phyloP scores from a whole-genome alignment of 2,113 vertebrate genomes.

The Catharus minimus region DNA sequence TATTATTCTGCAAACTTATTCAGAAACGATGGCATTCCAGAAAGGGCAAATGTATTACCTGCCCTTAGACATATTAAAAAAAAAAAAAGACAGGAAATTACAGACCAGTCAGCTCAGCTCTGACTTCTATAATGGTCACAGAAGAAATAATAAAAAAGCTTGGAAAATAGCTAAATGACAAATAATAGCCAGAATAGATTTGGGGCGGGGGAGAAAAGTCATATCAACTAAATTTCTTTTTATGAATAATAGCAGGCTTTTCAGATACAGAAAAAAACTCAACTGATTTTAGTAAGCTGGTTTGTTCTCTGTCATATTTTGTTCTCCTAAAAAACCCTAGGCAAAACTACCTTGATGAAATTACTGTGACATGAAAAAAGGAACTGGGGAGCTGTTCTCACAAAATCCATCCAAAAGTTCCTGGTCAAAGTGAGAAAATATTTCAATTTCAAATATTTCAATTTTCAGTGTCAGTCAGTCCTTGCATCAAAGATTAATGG shows the following conservation, averaged over 20 bases:
- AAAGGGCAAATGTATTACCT: slow-evolving; percentile 18
- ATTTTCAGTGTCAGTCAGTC: background rate
- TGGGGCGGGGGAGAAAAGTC: background rate
- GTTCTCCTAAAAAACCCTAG: background rate
- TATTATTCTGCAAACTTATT: background rate
- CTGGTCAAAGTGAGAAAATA: background rate
- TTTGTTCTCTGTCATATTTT: background rate
- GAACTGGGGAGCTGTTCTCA: background rate
- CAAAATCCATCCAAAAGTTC: background rate
- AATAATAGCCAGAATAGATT: background rate
- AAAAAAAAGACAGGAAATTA: slow-evolving; percentile 12
- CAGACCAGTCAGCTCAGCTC: background rate
- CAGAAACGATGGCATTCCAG: background rate
- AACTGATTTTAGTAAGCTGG: background rate
- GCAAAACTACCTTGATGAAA: background rate
- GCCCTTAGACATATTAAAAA: background rate
- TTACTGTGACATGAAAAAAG: background rate
- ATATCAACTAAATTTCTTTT: background rate
- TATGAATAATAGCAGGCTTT: background rate
- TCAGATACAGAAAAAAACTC: background rate
- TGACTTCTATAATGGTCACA: background rate
- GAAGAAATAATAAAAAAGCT: slow-evolving; percentile 14
- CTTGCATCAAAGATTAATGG: background rate
- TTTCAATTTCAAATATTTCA: background rate
- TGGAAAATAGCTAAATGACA: slow-evolving; percentile 9